These are phyloP conservation scores for Papilio helenus DNA, from an alignment of 1,140 invertebrate species.

Conservation along the genomic window DNA sequence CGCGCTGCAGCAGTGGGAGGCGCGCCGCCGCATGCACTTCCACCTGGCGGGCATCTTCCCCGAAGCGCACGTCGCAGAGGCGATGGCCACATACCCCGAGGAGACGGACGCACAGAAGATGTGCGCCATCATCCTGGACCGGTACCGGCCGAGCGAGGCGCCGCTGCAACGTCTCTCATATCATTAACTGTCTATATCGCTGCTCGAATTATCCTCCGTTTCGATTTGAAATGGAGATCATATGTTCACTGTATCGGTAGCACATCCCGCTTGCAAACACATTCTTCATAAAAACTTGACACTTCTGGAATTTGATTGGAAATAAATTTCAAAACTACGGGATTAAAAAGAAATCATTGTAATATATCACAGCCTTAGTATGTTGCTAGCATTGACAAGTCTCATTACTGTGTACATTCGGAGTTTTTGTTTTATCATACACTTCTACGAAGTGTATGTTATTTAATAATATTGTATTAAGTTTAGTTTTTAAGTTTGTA, in stretches of 20 bases:
- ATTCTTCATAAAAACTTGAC: neutral
- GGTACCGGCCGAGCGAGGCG: conserved; percentile 75
- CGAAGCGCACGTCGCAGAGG: conserved; percentile 92
- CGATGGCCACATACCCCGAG: conserved; percentile 93
- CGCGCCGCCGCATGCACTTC: conserved; percentile 90
- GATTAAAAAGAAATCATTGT: conserved; percentile 23
- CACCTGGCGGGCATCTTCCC: conserved; percentile 94
- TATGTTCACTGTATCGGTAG: conserved; percentile 49
- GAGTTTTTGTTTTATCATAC: neutral
- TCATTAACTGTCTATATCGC: conserved; percentile 34
- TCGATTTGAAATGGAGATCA: conserved; percentile 54
- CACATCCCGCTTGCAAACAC: neutral
- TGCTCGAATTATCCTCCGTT: conserved; percentile 59
- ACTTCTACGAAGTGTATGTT: conserved; percentile 30
- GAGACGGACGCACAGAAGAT: conserved; percentile 94
- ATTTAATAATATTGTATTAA: conserved; percentile 23
- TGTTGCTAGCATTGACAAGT: neutral
- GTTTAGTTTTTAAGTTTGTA: conserved; percentile 32
- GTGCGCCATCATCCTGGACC: conserved; percentile 91
- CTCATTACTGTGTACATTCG: conserved; percentile 17
- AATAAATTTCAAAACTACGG: neutral
- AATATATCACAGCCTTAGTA: conserved; percentile 6
- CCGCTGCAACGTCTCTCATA: conserved; percentile 46
- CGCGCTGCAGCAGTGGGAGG: conserved; percentile 85
- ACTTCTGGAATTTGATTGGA: neutral